Evolutionary conservation across 1,140 invertebrate species (phyloP), one percentile per base, ranked within the genome.

Genomic region (Helicoverpa zea): DNA sequence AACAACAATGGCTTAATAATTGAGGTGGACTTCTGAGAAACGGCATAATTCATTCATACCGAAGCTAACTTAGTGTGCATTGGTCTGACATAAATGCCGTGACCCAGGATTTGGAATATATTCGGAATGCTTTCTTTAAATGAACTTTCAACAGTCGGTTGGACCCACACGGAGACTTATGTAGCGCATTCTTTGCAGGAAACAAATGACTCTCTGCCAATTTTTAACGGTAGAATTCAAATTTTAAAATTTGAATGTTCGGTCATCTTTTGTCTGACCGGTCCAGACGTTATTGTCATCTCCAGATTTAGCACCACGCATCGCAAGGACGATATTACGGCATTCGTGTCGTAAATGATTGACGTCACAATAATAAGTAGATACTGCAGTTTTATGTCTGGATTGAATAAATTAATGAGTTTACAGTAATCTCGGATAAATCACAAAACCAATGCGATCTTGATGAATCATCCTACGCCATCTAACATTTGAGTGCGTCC

Each of bases 221-320:
- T 43, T 43, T 7, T 43, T 7, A 7, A 43, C 35, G 35, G 5
- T 43, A 43, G 5, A 43, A 7, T 43, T 43, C 35, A 61, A 49
- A 49, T 18, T 16, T 66, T 49, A 47, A 43, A 66, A 49, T 49
- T 66, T 43, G 18, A 49, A 66, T 49, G 16, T 49, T 47, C 43
- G 10, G 64, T 66, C 49, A 43, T 49, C 47, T 66, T 66, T 49
- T 66, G 64, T 66, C 64, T 66, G 64, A 43, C 43, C 43, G 16
- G 18, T 49, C 64, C 43, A 66, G 64, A 66, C 61, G n/a, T 16
- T 66, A 49, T 66, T 66, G 64, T 68, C 47, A 68, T 49, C 64
- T 49, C 47, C 43, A 16, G 43, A 68, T 68, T 68, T 68, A 68
- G 64, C 47, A 16, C 7, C 35, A 47, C 18, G 5, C 35, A 18